Base-by-base conservation (phyloP, 2,888 invertebrate genomes). In the Oscheius sp. region DNA sequence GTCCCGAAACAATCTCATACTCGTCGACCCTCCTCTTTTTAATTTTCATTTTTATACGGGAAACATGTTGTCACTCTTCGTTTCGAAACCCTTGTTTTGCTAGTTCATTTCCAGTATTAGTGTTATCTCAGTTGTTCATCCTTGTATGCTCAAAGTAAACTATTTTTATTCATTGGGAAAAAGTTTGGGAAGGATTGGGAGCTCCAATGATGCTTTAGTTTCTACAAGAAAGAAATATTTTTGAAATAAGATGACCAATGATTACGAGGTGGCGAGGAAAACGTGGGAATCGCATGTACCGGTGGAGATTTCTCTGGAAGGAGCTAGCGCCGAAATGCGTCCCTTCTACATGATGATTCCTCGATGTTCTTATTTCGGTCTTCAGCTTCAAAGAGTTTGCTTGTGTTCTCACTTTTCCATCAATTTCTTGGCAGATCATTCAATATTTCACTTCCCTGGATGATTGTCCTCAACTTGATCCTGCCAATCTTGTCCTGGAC, bases 261-360 rank as follows among this genome's bases (percentile, higher is more conserved):
- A 99, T 90, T 92, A 96, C 87, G 96, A 98, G 92, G 93, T 97
- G 75, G 91, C 96, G 73, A 92, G 96, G 75, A 95, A 96, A 91
- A 93, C 96, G 85, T 98, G 97, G 97, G 95, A 96, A 87, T 96
- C 96, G 33, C 94, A 94, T 90, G 92, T 99, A 65, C 96, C 98
- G 0, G 93, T 97, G 73, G 95, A 95, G 90, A 97, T 99, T 90
- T 93, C 93, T 86, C 91, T 98, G 66, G 93, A 95, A 86, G 92
- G 93, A 48, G 94, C 96, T 86, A 96, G 93, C 48, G 94, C 96
- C 87, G 93, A 77, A n/a, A 48, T 65, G 2, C 74, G 75, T 13
- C 78, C 80, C 0, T 86, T 85, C 70, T 80, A 88, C 83, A 76
- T 82, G 37, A 87, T 88, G 85, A 79, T 88, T 21, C 85, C 88